A percentile compares a stretch with the other conserved stretches of the same genome.
Evolutionary conservation across 2,113 vertebrate genomes (phyloP).

Genomic region (Semicossyphus pulcher): DNA sequence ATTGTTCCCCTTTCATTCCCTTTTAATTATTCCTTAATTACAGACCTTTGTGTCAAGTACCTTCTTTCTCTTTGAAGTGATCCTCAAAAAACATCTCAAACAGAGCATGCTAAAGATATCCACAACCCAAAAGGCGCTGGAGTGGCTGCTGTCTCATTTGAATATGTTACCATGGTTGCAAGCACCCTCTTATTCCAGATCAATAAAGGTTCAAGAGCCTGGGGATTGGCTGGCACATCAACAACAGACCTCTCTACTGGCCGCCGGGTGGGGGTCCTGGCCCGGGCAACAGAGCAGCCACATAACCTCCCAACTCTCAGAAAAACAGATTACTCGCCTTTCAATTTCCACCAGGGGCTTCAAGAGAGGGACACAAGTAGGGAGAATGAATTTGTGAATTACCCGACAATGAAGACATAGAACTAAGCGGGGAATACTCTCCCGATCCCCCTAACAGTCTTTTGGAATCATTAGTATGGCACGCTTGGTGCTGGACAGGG

Average conservation of each 20-base stretch:
- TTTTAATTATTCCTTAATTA: background rate
- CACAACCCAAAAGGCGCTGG: slow-evolving; percentile 7
- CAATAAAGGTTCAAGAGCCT: slow-evolving; percentile 35
- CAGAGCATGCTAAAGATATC: slow-evolving; percentile 8
- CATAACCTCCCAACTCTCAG: background rate
- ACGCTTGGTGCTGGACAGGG: background rate
- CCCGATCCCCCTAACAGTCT: background rate
- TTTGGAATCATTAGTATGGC: background rate
- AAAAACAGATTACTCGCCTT: slow-evolving; percentile 43
- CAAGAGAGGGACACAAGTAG: background rate
- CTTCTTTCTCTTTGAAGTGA: background rate
- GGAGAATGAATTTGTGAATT: slow-evolving; percentile 13
- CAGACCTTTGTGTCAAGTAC: background rate
- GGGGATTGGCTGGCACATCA: slow-evolving; percentile 47
- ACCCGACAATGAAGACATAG: slow-evolving; percentile 1
- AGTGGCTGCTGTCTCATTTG: slow-evolving; percentile 41
- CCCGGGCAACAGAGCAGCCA: slow-evolving; percentile 14
- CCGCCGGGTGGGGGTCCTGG: slow-evolving; percentile 32
- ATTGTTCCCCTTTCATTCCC: background rate
- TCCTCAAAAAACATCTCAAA: background rate
- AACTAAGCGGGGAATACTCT: background rate
- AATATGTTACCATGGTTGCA: slow-evolving; percentile 66
- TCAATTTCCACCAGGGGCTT: slow-evolving; percentile 36
- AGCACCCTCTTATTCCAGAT: slow-evolving; percentile 47
- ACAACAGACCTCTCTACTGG: slow-evolving; percentile 36